These are phyloP conservation scores for Caerostris extrusa DNA, from an alignment of 1,140 invertebrate genomes.

Conservation along the genomic window DNA sequence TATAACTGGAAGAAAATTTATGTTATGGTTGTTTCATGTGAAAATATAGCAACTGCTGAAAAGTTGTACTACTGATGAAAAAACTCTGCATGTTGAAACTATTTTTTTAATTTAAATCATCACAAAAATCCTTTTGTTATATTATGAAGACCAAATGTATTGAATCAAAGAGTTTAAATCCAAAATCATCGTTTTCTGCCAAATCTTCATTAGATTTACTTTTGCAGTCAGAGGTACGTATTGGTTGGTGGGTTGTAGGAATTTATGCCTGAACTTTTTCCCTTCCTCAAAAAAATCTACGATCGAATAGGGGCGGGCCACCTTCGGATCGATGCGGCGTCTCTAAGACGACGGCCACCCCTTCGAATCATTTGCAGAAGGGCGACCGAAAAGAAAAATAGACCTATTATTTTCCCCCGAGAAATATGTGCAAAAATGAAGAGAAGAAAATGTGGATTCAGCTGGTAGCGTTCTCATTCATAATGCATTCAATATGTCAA, in stretches of 20 bases:
- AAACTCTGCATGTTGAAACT: too few species aligned
- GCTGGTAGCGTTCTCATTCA: not conserved
- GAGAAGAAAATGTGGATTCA: not conserved
- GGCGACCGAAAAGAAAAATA: not conserved
- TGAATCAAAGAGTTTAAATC: too few species aligned
- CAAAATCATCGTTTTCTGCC: too few species aligned
- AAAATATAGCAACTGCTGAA: too few species aligned
- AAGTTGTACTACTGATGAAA: too few species aligned
- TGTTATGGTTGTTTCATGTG: too few species aligned
- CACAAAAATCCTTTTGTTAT: too few species aligned
- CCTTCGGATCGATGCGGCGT: constrained; percentile 8
- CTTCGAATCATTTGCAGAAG: not conserved
- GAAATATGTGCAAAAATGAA: not conserved
- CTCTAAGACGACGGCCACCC: not conserved
- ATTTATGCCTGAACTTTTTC: not conserved
- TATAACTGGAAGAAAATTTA: too few species aligned
- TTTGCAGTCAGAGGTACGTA: too few species aligned
- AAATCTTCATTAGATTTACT: too few species aligned
- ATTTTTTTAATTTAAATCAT: too few species aligned
- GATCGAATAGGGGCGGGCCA: constrained; percentile 7
- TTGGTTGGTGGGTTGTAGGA: not conserved
- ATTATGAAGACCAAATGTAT: too few species aligned
- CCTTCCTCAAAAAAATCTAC: not conserved
- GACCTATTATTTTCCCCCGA: not conserved
- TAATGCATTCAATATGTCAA: not conserved